These are phyloP conservation scores for Phrynosoma platyrhinos DNA, from an alignment of 2,113 vertebrate genomes.

Conservation along the genomic window DNA sequence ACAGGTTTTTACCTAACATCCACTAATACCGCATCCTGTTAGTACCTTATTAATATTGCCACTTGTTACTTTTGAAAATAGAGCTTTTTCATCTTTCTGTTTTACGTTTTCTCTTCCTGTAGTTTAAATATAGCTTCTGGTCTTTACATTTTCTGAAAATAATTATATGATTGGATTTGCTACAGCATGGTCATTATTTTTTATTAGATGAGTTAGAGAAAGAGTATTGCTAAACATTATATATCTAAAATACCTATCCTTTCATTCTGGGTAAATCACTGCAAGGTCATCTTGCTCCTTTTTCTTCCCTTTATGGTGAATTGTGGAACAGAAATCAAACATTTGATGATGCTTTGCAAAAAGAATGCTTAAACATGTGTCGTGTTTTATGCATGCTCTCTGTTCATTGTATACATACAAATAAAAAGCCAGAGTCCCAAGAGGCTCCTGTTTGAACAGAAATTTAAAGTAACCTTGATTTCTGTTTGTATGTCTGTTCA, in stretches of 20 bases:
- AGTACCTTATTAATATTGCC: neutral
- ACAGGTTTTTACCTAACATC: neutral
- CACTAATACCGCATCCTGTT: neutral
- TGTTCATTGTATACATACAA: conserved; percentile 5
- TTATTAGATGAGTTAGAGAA: neutral
- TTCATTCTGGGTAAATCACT: neutral
- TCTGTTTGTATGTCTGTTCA: conserved; percentile 35
- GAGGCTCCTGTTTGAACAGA: conserved; percentile 32
- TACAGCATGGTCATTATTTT: neutral
- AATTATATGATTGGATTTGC: neutral
- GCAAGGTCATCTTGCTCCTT: neutral
- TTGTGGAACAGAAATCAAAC: conserved; percentile 6
- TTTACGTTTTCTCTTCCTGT: neutral
- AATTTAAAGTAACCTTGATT: conserved; percentile 32
- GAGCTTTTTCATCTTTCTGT: neutral
- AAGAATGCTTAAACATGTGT: conserved; percentile 19
- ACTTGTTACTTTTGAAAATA: neutral
- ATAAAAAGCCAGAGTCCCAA: neutral
- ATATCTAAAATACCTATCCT: neutral
- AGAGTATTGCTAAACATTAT: conserved; percentile 1
- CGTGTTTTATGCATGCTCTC: neutral
- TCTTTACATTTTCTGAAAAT: neutral
- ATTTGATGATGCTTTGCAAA: neutral
- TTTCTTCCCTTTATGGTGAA: neutral
- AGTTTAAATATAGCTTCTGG: neutral